phyloP scores from a whole-genome alignment of 2,888 invertebrate species.

The Lycophotia porphyrea region DNA sequence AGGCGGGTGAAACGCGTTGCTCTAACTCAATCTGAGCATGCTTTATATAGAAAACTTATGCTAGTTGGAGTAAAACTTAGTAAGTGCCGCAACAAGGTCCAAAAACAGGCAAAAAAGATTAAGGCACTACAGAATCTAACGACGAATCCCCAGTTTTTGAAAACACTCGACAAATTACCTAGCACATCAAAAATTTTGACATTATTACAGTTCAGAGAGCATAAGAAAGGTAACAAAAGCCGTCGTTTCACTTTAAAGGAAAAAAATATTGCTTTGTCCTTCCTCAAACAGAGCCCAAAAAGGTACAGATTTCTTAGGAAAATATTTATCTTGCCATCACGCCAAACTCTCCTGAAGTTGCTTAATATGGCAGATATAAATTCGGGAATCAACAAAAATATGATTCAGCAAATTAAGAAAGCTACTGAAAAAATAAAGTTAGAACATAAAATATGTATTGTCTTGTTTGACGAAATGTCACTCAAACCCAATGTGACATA shows the following conservation, averaged over 20 bases:
- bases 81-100: conserved; percentile 25
- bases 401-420: not conserved
- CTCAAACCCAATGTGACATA: conserved; percentile 10
- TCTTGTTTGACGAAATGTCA: conserved; percentile 15
- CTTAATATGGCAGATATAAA: conserved; percentile 22
- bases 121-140: not conserved
- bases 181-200: not conserved
- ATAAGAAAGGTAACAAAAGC: not conserved
- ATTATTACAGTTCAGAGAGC: too few relatives aligned
- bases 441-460: conserved; percentile 3
- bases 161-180: not conserved
- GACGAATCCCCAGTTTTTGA: not conserved
- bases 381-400: conserved; percentile 19
- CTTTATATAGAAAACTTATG: conserved; percentile 15
- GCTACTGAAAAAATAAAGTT: not conserved
- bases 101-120: conserved; percentile 13
- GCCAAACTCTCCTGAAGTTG: conserved; percentile 13
- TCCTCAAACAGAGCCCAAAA: conserved; percentile 4
- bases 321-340: conserved; percentile 5
- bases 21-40: conserved; percentile 12
- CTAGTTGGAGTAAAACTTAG: conserved; percentile 15
- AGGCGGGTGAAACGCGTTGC: conserved; percentile 13
- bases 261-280: conserved; percentile 4
- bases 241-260: not conserved
- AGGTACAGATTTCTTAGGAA: conserved; percentile 1